Percentiles rank a stretch among this genome's conserved stretches.
Conservation (phyloP, 1,140 invertebrate species). For the Ooceraea biroi region DNA sequence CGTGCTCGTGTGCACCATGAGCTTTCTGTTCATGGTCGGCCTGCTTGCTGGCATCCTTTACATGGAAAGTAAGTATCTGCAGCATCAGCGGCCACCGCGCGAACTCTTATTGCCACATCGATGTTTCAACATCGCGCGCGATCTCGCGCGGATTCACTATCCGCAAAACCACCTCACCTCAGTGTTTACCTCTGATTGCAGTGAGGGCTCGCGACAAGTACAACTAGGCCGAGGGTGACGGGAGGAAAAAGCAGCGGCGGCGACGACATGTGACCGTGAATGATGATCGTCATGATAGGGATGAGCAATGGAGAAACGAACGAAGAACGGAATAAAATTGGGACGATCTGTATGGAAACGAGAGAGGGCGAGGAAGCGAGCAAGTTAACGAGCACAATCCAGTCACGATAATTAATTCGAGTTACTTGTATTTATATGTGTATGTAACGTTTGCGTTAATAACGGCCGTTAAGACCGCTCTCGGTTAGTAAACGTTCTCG, state of each 20-base stretch:
- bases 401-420: slow-evolving; percentile 57
- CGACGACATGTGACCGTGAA: slow-evolving; percentile 38
- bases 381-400: not conserved
- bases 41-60: slow-evolving; percentile 90
- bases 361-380: not conserved
- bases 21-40: slow-evolving; percentile 91
- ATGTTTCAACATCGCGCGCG: slow-evolving; percentile 45
- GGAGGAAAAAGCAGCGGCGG: slow-evolving; percentile 11
- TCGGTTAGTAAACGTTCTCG: slow-evolving; percentile 58
- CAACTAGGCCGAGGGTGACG: slow-evolving; percentile 70
- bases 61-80: slow-evolving; percentile 86
- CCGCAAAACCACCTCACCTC: slow-evolving; percentile 37
- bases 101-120: not conserved
- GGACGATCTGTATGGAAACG: not conserved
- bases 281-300: slow-evolving; percentile 30
- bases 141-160: slow-evolving; percentile 47
- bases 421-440: slow-evolving; percentile 66
- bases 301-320: slow-evolving; percentile 2
- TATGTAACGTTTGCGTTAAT: slow-evolving; percentile 55
- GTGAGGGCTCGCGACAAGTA: slow-evolving; percentile 88
- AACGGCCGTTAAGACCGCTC: slow-evolving; percentile 30
- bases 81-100: not conserved
- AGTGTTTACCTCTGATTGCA: slow-evolving; percentile 84
- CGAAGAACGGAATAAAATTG: slow-evolving; percentile 26
- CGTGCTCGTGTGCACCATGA: slow-evolving; percentile 92